phyloP scores from a whole-genome alignment of 2,797 vertebrate species.

The Galaxias olidus region DNA sequence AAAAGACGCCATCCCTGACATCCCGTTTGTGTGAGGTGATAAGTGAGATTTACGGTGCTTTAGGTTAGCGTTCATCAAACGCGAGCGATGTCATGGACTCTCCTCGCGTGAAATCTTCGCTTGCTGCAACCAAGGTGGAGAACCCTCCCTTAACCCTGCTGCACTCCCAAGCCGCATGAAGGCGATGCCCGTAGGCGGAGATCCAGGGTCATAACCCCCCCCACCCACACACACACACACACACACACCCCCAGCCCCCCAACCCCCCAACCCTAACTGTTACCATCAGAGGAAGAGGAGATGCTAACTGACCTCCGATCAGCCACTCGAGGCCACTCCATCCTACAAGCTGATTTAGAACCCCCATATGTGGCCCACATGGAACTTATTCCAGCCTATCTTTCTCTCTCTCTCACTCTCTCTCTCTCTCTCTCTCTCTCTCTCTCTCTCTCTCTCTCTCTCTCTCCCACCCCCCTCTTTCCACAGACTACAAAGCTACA shows the following conservation, averaged over 20 bases:
- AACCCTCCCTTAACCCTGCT: constrained; percentile 63
- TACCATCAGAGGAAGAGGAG: constrained; percentile 67
- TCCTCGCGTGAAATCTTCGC: constrained; percentile 68
- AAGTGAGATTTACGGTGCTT: constrained; percentile 56
- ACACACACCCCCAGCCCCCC: too few relatives aligned
- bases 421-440: neutral
- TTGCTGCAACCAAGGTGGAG: constrained; percentile 73
- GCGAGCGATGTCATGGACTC: constrained; percentile 64
- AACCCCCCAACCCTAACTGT: constrained; percentile 57
- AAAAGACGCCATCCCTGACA: constrained; percentile 30
- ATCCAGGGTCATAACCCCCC: constrained; percentile 59
- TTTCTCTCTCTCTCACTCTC: neutral
- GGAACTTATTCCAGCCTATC: constrained; percentile 53
- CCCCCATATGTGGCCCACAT: constrained; percentile 73
- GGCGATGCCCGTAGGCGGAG: constrained; percentile 64
- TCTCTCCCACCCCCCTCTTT: neutral
- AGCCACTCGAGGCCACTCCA: constrained; percentile 62
- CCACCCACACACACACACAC: constrained; percentile 15
- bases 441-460: neutral
- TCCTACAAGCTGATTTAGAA: constrained; percentile 48
- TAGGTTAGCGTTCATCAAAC: constrained; percentile 68
- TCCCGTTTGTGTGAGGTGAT: constrained; percentile 34
- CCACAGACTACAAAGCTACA: constrained; percentile 46
- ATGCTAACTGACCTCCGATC: constrained; percentile 70
- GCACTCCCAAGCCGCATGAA: constrained; percentile 62